phyloP scores from a whole-genome alignment of 2,797 vertebrate species.

The Macrochelys suwanniensis region DNA sequence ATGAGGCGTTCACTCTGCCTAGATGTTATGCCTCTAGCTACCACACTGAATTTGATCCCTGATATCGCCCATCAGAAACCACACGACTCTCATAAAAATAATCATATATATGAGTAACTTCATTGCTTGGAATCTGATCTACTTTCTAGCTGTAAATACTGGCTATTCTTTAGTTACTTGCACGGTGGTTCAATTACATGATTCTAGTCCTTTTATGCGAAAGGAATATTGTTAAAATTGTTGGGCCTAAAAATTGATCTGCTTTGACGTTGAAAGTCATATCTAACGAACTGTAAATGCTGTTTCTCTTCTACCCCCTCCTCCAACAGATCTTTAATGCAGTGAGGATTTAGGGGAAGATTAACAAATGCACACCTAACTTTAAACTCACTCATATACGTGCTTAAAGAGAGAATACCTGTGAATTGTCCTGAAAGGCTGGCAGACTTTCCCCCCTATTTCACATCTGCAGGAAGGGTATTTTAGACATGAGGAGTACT shows the following conservation, averaged over 20 bases:
- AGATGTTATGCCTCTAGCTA: background rate
- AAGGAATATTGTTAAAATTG: background rate
- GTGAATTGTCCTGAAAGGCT: background rate
- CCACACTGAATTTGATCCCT: background rate
- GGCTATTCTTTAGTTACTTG: background rate
- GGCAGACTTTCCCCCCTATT: background rate
- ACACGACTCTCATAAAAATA: background rate
- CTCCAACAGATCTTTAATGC: background rate
- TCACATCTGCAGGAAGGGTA: background rate
- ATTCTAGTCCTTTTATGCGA: background rate
- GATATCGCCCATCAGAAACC: background rate
- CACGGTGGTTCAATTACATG: background rate
- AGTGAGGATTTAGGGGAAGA: background rate
- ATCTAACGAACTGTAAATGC: background rate
- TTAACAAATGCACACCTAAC: background rate
- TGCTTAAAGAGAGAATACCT: background rate
- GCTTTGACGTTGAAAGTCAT: background rate
- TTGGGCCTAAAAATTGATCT: too few relatives aligned
- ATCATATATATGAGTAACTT: background rate
- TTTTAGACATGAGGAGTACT: background rate
- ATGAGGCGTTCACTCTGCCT: background rate
- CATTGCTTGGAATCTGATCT: background rate
- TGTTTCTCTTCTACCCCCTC: background rate
- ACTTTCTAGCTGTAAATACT: background rate
- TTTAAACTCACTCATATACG: background rate